A percentile compares a stretch with the other conserved stretches of the same genome.
These are phyloP conservation scores for Pseudochirops corinnae DNA, from an alignment of 2,797 vertebrate genomes.

Conservation along the genomic window DNA sequence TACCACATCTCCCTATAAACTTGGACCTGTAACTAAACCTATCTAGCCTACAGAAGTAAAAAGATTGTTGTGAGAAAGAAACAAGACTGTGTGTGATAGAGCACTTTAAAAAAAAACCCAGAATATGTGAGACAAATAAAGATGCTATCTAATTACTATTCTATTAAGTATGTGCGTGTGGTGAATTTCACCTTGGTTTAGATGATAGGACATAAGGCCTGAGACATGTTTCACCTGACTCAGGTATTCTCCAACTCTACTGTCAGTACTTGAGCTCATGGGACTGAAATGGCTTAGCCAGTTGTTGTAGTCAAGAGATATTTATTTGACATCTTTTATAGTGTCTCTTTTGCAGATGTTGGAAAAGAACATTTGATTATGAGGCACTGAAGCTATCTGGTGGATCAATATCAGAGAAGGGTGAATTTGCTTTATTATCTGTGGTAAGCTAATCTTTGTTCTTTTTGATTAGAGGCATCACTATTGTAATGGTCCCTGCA, in stretches of 20 bases:
- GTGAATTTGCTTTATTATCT: not conserved
- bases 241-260: not conserved
- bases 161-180: not conserved
- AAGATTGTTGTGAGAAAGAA: not conserved
- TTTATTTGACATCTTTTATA: not conserved
- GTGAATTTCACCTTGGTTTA: slow-evolving; percentile 1
- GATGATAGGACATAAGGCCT: not conserved
- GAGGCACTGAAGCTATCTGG: not conserved
- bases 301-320: not conserved
- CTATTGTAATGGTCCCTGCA: no score
- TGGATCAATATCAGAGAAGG: not conserved
- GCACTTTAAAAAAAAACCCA: not conserved
- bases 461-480: not conserved
- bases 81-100: not conserved
- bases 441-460: not conserved
- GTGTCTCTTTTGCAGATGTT: not conserved
- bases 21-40: not conserved
- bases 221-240: not conserved
- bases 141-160: not conserved
- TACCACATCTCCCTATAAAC: not conserved
- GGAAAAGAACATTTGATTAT: not conserved
- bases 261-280: not conserved
- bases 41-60: not conserved
- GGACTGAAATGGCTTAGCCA: not conserved
- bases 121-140: not conserved